Evolutionary conservation across 2,113 vertebrate genomes (phyloP).

Genomic region (Lagenorhynchus albirostris): DNA sequence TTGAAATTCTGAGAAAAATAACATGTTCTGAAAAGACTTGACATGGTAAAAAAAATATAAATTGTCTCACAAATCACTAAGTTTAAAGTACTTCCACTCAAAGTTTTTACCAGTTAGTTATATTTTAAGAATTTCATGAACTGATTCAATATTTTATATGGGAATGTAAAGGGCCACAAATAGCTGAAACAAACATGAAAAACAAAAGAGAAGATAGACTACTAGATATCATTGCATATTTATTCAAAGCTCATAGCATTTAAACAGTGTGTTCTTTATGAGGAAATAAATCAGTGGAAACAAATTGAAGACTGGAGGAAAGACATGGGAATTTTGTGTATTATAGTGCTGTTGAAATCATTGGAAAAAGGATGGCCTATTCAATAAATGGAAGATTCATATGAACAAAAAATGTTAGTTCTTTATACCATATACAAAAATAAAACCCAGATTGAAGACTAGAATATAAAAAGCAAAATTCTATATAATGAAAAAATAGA

Average conservation of each 20-base stretch:
- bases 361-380: neutral
- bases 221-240: neutral
- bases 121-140: conserved; percentile 10
- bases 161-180: neutral
- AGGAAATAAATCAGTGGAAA: neutral
- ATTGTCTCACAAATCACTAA: neutral
- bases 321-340: neutral
- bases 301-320: neutral
- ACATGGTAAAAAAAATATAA: neutral
- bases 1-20: neutral
- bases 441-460: neutral
- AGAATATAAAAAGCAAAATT: conserved; percentile 34
- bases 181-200: neutral
- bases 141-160: neutral
- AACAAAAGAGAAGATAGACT: neutral
- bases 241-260: neutral
- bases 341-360: neutral
- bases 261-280: neutral
- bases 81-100: conserved; percentile 7
- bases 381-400: neutral
- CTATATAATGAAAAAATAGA: conserved; percentile 18
- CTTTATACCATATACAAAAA: neutral
- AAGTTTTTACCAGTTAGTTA: neutral
- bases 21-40: neutral
- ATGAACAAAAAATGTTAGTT: neutral